These are phyloP conservation scores for Phylloscopus whistleri DNA, from an alignment of 2,113 vertebrate genomes.

Conservation along the genomic window DNA sequence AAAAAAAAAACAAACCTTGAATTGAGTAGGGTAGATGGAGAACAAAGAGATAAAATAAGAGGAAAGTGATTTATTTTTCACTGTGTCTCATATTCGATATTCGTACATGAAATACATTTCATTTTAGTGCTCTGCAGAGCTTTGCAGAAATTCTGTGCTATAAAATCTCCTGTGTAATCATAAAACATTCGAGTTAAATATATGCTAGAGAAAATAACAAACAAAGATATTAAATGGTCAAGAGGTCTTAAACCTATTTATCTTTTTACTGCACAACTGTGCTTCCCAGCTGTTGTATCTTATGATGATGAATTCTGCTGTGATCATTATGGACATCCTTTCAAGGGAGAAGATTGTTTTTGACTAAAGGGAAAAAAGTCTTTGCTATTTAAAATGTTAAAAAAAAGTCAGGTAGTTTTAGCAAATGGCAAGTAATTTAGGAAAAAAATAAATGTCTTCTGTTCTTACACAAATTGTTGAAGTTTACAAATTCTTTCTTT, in stretches of 20 bases:
- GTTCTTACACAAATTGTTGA: background rate
- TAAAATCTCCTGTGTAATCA: background rate
- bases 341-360: background rate
- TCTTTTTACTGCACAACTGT: background rate
- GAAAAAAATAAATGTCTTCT: background rate
- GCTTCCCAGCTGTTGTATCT: background rate
- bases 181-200: background rate
- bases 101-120: background rate
- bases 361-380: background rate
- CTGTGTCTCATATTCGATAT: background rate
- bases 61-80: conserved; percentile 2
- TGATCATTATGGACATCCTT: background rate
- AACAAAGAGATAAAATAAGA: background rate
- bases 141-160: background rate
- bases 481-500: background rate
- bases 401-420: background rate
- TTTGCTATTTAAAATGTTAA: background rate
- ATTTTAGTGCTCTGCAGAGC: background rate
- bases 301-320: background rate
- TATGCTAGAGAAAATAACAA: background rate
- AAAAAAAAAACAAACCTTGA: background rate
- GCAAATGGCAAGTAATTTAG: background rate
- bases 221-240: background rate
- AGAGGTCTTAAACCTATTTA: background rate
- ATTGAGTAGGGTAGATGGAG: background rate